A percentile compares a stretch with the other conserved stretches of the same genome.
Evolutionary conservation across 1,140 invertebrate species (phyloP).

Genomic region (Tetramorium parvispinum): DNA sequence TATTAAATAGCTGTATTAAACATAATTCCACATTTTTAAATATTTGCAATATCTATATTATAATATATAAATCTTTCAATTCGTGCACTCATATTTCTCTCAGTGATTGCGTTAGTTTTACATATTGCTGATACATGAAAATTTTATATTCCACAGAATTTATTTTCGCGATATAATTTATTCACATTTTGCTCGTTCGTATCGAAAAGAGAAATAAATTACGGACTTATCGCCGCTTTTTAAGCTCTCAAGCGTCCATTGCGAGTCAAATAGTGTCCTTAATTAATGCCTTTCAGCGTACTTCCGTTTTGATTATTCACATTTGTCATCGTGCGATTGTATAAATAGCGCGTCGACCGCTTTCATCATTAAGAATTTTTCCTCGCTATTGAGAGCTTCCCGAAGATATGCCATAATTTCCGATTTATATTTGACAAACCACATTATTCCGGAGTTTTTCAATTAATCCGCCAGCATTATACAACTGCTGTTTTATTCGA

Average conservation of each 20-base stretch:
- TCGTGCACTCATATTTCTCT: neutral
- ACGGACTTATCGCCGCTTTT: slow-evolving; percentile 34
- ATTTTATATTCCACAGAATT: neutral
- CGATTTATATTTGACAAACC: slow-evolving; percentile 58
- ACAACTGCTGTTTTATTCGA: slow-evolving; percentile 61
- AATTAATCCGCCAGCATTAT: slow-evolving; percentile 64
- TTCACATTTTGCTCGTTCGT: slow-evolving; percentile 8
- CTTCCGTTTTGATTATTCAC: slow-evolving; percentile 41
- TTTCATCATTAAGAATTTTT: slow-evolving; percentile 11
- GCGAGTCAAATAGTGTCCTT: neutral
- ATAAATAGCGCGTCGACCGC: slow-evolving; percentile 9
- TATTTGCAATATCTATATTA: neutral
- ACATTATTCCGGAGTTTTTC: slow-evolving; percentile 66
- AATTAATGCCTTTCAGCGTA: slow-evolving; percentile 13
- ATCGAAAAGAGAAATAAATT: slow-evolving; percentile 38
- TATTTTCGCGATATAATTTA: slow-evolving; percentile 6
- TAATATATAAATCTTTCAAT: slow-evolving; percentile 14
- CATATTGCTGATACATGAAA: slow-evolving; percentile 3
- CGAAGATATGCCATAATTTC: neutral
- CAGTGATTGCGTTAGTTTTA: slow-evolving; percentile 6
- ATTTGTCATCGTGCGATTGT: slow-evolving; percentile 11
- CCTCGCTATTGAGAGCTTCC: slow-evolving; percentile 4
- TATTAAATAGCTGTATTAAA: neutral
- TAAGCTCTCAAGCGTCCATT: neutral
- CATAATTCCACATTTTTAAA: neutral